A percentile compares a stretch with the other conserved stretches of the same genome.
Conservation (phyloP, 2,888 invertebrate genomes). For the Archips crataeganus region DNA sequence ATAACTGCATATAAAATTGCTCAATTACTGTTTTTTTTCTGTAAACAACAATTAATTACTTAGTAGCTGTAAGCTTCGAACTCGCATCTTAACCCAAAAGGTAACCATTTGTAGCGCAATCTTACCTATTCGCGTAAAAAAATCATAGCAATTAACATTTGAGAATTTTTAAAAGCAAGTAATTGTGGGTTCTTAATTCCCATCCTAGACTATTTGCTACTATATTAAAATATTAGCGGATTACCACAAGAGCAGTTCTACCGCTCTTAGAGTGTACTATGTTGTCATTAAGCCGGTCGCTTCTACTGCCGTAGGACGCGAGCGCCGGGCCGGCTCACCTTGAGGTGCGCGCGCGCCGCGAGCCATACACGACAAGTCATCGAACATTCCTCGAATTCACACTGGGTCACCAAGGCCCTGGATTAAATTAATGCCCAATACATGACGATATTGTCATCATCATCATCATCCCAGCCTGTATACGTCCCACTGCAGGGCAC, state of each 20-base stretch:
- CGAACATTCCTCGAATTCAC: conserved; percentile 43
- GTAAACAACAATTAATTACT: conserved; percentile 3
- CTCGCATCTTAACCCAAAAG: not conserved
- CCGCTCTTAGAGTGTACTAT: not conserved
- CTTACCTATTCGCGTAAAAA: not conserved
- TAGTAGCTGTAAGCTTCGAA: not conserved
- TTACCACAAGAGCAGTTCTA: not conserved
- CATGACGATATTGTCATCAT: not conserved
- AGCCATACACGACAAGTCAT: conserved; percentile 40
- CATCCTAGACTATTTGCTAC: not conserved
- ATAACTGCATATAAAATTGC: not conserved
- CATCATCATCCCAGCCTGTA: too few species aligned
- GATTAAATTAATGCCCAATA: conserved; percentile 29
- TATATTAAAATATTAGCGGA: not conserved
- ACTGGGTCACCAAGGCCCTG: conserved; percentile 29
- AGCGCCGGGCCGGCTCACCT: conserved; percentile 55
- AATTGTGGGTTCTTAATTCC: not conserved
- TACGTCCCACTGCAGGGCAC: too few species aligned
- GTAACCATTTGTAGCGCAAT: not conserved
- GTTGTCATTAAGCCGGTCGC: conserved; percentile 6
- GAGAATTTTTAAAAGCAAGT: too few species aligned
- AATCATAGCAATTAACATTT: too few species aligned
- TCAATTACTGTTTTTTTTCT: not conserved
- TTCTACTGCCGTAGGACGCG: conserved; percentile 28
- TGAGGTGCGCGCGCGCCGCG: conserved; percentile 53